Percentiles rank a stretch among this genome's conserved stretches.
phyloP scores from a whole-genome alignment of 2,113 vertebrate species.

The Grus americana region DNA sequence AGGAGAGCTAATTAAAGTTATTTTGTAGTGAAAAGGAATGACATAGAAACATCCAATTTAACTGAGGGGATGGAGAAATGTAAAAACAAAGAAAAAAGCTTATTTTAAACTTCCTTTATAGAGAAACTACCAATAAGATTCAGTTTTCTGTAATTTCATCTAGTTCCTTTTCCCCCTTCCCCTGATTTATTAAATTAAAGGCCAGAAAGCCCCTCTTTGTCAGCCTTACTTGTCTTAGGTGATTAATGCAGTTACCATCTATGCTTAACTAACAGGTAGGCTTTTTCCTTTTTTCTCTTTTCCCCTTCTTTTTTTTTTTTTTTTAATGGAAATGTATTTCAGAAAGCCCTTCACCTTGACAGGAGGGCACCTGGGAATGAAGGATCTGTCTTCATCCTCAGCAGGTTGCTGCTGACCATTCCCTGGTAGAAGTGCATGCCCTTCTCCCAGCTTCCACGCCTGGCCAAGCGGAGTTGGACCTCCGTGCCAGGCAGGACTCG shows the following conservation, averaged over 20 bases:
- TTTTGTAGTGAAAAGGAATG: conserved; percentile 13
- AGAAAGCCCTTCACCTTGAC: not conserved
- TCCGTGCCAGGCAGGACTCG: fast-evolving
- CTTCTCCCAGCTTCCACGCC: not conserved
- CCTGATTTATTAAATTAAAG: not conserved
- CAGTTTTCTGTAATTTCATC: not conserved
- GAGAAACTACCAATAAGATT: not conserved
- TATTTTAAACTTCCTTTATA: not conserved
- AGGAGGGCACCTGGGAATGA: not conserved
- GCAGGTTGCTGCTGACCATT: not conserved
- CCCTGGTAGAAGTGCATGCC: not conserved
- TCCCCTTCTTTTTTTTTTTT: no score
- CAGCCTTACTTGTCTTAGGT: not conserved
- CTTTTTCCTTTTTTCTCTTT: not conserved
- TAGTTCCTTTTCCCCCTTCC: not conserved
- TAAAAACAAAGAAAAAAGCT: not conserved
- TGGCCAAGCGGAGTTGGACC: not conserved
- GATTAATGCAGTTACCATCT: not conserved
- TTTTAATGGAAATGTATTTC: not conserved
- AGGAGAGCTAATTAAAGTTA: conserved; percentile 23
- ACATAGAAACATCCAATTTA: not conserved
- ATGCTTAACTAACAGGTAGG: not conserved
- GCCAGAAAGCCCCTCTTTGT: not conserved
- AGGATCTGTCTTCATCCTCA: not conserved
- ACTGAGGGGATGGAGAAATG: not conserved